A percentile compares a stretch with the other conserved stretches of the same genome.
Evolutionary conservation across 2,888 invertebrate genomes (phyloP).

Genomic region (Lasioglossum villosulum): DNA sequence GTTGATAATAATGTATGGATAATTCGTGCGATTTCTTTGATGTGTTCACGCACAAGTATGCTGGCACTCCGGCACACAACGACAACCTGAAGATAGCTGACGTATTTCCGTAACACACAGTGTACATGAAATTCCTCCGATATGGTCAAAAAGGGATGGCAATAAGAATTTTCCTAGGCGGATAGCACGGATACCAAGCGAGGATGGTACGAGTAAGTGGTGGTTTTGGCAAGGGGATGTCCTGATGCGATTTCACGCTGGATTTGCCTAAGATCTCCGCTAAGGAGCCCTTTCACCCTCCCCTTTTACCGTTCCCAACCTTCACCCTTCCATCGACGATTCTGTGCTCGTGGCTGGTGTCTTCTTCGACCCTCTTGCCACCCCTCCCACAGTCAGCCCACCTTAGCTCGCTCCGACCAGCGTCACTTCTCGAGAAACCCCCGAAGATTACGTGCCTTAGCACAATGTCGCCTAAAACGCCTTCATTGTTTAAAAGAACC

Average conservation of each 20-base stretch:
- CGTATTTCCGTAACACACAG: not conserved
- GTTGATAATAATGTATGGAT: not conserved
- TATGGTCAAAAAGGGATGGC: conserved; percentile 34
- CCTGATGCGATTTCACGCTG: conserved; percentile 89
- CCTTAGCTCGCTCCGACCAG: conserved; percentile 50
- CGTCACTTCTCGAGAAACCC: conserved; percentile 63
- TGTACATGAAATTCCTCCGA: not conserved
- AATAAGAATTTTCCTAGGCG: conserved; percentile 64
- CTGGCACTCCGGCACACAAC: not conserved
- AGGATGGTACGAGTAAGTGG: conserved; percentile 82
- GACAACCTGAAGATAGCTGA: not conserved
- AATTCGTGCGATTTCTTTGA: not conserved
- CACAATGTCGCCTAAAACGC: conserved; percentile 70
- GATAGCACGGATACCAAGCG: conserved; percentile 64
- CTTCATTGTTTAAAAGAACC: conserved; percentile 71
- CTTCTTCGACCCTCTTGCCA: conserved; percentile 59
- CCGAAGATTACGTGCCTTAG: conserved; percentile 74
- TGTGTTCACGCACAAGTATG: not conserved
- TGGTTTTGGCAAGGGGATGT: conserved; percentile 83
- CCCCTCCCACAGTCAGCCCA: conserved; percentile 28
- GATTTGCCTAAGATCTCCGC: conserved; percentile 88
- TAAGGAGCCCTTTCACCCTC: conserved; percentile 84
- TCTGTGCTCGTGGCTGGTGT: conserved; percentile 68
- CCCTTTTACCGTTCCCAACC: conserved; percentile 69
- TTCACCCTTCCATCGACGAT: conserved; percentile 73